A percentile compares a stretch with the other conserved stretches of the same genome.
phyloP scores from a whole-genome alignment of 2,888 invertebrate genomes.

The Crossocerus cetratus region DNA sequence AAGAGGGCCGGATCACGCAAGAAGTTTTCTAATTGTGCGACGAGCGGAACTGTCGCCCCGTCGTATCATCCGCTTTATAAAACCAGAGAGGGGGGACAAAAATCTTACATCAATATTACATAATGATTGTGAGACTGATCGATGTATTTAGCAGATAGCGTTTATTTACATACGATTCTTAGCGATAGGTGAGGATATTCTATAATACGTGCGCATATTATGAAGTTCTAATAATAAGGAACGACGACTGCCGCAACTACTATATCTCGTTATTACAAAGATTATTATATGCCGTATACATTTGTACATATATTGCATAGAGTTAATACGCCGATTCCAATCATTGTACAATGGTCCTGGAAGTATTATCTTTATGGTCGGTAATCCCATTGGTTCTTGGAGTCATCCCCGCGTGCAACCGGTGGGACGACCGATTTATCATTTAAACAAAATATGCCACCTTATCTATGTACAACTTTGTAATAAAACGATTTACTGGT shows the following conservation, averaged over 20 bases:
- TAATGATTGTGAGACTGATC: conserved; percentile 76
- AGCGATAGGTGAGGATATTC: conserved; percentile 60
- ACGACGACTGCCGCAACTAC: conserved; percentile 73
- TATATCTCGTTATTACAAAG: conserved; percentile 71
- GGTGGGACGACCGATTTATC: conserved; percentile 30
- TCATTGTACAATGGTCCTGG: conserved; percentile 53
- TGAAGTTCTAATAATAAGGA: conserved; percentile 60
- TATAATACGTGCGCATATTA: conserved; percentile 61
- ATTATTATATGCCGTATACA: conserved; percentile 58
- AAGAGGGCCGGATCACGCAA: conserved; percentile 38
- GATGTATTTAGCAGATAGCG: conserved; percentile 73
- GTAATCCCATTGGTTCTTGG: conserved; percentile 31
- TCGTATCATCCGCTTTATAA: conserved; percentile 24
- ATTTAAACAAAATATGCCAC: conserved; percentile 34
- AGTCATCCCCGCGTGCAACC: conserved; percentile 6
- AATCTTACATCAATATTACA: conserved; percentile 60
- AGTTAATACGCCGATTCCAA: conserved; percentile 62
- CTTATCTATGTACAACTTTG: conserved; percentile 59
- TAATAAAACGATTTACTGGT: conserved; percentile 62
- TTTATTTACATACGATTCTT: conserved; percentile 72
- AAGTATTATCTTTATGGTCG: conserved; percentile 29
- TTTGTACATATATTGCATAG: conserved; percentile 48
- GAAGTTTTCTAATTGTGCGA: conserved; percentile 28
- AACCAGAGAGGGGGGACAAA: conserved; percentile 22
- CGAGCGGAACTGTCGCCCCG: not conserved